Conservation (phyloP, 2,888 invertebrate genomes). For the Lumbricus terrestris region DNA sequence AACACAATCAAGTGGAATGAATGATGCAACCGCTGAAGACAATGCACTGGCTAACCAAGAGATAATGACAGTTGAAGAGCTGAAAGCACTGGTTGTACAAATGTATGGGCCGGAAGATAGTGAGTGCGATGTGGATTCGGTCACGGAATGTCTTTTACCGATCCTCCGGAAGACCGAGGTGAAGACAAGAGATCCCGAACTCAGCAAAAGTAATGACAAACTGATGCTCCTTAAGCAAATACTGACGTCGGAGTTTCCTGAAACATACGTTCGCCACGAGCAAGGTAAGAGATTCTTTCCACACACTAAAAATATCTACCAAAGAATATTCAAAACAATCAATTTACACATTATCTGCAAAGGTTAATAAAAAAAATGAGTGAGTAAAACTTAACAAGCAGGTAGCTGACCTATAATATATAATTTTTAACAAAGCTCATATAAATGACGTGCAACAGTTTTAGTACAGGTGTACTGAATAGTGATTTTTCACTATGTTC, state of each 20-base stretch:
- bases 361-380: not conserved
- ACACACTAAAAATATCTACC: not conserved
- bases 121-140: not conserved
- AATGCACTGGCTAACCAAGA: not conserved
- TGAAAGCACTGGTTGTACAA: not conserved
- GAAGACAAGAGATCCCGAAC: not conserved
- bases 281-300: conserved; percentile 4
- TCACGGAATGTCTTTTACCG: not conserved
- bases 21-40: not conserved
- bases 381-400: not conserved
- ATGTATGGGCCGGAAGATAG: not conserved
- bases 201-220: not conserved
- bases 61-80: not conserved
- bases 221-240: not conserved
- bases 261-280: not conserved
- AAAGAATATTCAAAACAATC: not conserved
- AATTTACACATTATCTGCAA: not conserved
- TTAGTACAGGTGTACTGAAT: too few relatives aligned
- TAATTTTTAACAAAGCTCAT: not conserved
- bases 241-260: not conserved
- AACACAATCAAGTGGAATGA: not conserved
- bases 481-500: too few relatives aligned
- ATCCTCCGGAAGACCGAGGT: not conserved
- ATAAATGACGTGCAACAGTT: not conserved
- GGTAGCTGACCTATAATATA: not conserved